phyloP scores from a whole-genome alignment of 2,113 vertebrate species.

The Podarcis muralis region DNA sequence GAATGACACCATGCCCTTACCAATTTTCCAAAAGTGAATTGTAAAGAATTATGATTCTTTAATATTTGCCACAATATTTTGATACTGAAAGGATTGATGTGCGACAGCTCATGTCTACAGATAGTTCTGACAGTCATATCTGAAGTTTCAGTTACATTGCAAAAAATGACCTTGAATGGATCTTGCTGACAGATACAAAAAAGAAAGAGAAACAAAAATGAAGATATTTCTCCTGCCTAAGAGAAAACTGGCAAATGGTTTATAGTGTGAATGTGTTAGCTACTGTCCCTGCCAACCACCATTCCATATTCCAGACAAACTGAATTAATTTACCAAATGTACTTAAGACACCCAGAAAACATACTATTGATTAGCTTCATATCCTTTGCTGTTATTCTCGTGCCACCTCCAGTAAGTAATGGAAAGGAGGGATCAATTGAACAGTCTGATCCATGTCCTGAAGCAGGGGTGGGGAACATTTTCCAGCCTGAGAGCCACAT shows the following conservation, averaged over 20 bases:
- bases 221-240: background rate
- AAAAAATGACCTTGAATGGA: slow-evolving; percentile 37
- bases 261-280: slow-evolving; percentile 6
- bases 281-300: background rate
- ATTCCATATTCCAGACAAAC: background rate
- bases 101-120: slow-evolving; percentile 44
- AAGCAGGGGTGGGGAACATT: too few relatives aligned
- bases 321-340: background rate
- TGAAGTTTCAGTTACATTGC: slow-evolving; percentile 41
- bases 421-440: background rate
- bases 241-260: background rate
- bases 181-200: slow-evolving; percentile 21
- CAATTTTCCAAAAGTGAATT: slow-evolving; percentile 48
- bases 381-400: background rate
- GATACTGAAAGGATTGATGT: slow-evolving; percentile 37
- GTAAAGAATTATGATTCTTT: slow-evolving; percentile 42
- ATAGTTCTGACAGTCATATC: slow-evolving; percentile 25
- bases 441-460: too few relatives aligned
- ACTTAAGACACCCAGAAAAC: background rate
- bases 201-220: slow-evolving; percentile 4
- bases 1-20: slow-evolving; percentile 23
- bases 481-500: too few relatives aligned
- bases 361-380: background rate
- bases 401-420: background rate
- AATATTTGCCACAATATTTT: slow-evolving; percentile 61